Evolutionary conservation across 2,797 vertebrate species (phyloP), one percentile per base, ranked within the genome.

Genomic region (Harpagifer antarcticus): DNA sequence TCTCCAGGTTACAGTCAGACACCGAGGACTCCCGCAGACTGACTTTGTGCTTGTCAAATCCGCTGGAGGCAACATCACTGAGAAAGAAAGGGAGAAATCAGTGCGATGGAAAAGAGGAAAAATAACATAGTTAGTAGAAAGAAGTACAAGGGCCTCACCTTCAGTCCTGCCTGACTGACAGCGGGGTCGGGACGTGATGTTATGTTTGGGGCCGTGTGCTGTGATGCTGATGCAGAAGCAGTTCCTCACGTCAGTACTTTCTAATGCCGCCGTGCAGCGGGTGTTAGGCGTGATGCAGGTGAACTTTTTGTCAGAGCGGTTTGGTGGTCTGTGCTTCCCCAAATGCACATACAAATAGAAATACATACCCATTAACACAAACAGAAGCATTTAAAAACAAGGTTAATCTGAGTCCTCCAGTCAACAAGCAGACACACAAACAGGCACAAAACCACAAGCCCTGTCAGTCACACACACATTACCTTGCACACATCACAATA

Each of bases 61-160:
- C 0, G 55, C 90, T 2, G 89, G 71, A 58, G 71, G 74, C 74
- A 95, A 71, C 72, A 78, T 89, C 52, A 89, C 93, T 95, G 79
- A 54, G 60, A 40, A 37, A 58, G 49, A 58, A 13, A 60, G 19
- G 48, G 49, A 68, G 17, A 14, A 33, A 40, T 44, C 43, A 7
- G 52, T 68, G 17, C 81, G 15, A 33, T 7, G 59, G 37, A 33
- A 12, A 8, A 40, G 3, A 19, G 1, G 3, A 65, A 42, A n/a
- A n/a, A 44, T 19, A 31, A 31, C 3, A n/a, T 12, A 5, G 20
- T 0, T 14, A 47, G 12, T 11, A 13, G 2, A 11, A 17, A 9
- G 45, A 63, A 33, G n/a, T 11, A 23, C 4, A n/a, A 64, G 2
- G 5, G 6, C 8, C 77, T 77, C 56, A 91, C 91, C 88, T 83